These are phyloP conservation scores for Cantharis flavilabris DNA, from an alignment of 2,888 invertebrate species.

Conservation along the genomic window DNA sequence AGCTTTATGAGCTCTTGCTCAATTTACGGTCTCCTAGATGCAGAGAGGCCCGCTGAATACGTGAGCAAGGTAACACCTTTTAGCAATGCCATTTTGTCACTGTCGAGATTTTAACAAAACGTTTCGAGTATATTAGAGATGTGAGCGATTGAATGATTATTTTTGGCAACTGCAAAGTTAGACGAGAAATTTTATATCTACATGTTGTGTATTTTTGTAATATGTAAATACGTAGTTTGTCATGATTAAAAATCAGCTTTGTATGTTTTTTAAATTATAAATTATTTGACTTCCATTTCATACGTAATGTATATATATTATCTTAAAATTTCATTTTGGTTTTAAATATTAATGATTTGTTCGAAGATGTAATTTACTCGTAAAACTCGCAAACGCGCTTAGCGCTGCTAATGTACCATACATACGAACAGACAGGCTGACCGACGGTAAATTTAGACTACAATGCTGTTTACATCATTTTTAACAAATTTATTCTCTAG, in stretches of 20 bases:
- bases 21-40: slow-evolving; percentile 50
- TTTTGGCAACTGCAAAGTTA: background rate
- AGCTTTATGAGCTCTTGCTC: slow-evolving; percentile 53
- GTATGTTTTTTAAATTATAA: background rate
- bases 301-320: background rate
- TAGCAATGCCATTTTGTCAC: slow-evolving; percentile 49
- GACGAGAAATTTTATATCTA: background rate
- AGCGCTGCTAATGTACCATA: background rate
- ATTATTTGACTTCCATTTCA: background rate
- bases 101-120: slow-evolving; percentile 49
- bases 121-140: slow-evolving; percentile 32
- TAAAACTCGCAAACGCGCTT: background rate
- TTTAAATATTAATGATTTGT: background rate
- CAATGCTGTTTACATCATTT: background rate
- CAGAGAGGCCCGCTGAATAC: slow-evolving; percentile 46
- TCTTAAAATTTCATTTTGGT: background rate
- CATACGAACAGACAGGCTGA: background rate
- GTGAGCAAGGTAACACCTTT: slow-evolving; percentile 49
- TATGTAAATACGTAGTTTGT: background rate
- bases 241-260: background rate
- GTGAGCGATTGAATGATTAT: background rate
- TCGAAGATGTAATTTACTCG: background rate
- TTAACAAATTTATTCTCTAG: background rate
- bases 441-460: background rate
- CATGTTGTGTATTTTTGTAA: background rate